Evolutionary conservation across 2,797 vertebrate genomes (phyloP).

Genomic region (Peromyscus aztecus): DNA sequence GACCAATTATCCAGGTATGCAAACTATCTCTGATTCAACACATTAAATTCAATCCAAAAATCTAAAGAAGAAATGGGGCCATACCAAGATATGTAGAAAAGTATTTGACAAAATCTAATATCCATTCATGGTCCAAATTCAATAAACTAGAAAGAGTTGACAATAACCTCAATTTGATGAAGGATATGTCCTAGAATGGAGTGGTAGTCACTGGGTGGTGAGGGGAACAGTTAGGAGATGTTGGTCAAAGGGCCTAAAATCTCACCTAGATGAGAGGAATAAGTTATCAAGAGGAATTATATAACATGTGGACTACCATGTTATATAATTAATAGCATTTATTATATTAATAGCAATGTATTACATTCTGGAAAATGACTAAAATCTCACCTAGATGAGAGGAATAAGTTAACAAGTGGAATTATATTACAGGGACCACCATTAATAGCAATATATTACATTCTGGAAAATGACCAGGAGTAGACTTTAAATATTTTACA

Average conservation of each 20-base stretch:
- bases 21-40: neutral
- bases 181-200: neutral
- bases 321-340: no score
- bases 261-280: neutral
- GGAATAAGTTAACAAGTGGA: neutral
- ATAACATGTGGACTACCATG: no score
- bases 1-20: neutral
- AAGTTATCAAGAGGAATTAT: neutral
- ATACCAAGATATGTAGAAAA: constrained; percentile 3
- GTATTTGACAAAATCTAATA: constrained; percentile 4
- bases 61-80: neutral
- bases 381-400: neutral
- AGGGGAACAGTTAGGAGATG: neutral
- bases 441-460: neutral
- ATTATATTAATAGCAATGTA: neutral
- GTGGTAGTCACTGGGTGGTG: neutral
- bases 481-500: neutral
- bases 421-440: neutral
- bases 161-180: neutral
- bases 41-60: constrained; percentile 25
- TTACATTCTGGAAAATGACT: neutral
- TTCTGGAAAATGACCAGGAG: neutral
- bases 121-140: neutral
- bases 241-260: neutral
- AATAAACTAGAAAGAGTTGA: neutral